Evolutionary conservation across 2,888 invertebrate genomes (phyloP), one percentile per base, ranked within the genome.

Genomic region (Hirudinaria manillensis): DNA sequence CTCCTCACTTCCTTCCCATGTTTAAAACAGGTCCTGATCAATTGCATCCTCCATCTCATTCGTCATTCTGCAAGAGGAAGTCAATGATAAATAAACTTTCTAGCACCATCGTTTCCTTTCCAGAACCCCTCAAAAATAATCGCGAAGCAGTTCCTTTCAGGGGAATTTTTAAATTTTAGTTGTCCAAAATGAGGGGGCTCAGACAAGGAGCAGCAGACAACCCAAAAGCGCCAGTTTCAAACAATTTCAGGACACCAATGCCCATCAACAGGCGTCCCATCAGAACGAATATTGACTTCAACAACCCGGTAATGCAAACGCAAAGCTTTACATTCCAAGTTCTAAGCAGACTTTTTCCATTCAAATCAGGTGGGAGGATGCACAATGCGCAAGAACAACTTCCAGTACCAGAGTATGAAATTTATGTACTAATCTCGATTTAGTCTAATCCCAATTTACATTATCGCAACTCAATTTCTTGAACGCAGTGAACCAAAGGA

Each of bases 211-310:
- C 56, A 38, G 65, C 56, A 38, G 65, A 73, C 21, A n/a, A 65
- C 55, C 65, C 61, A 13, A 73, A 65, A 29, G 73, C 27, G 2
- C 34, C 56, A 36, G n/a, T 73, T 36, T 36, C 45, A 27, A 65
- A 73, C 36, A 73, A 73, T 65, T n/a, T 38, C 36, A 34, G 73
- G 27, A 36, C 55, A 13, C 51, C 27, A n/a, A 32, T 29, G 73
- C 56, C 61, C 21, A 36, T 56, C 34, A 73, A 73, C 65, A 73
- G 55, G 45, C 51, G 73, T 16, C 36, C 65, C 4, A 24, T 73
- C 13, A 73, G 73, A 56, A 73, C 73, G 36, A 73, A 73, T 65
- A 73, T 73, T 2, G 65, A 73, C 73, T 73, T 73, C 73, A 61
- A 27, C 61, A 56, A 73, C 27, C 73, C 55, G 36, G 73, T 73